Percentiles rank a stretch among this genome's conserved stretches.
These are phyloP conservation scores for Sebastes cheni DNA, from an alignment of 2,797 vertebrate species.

Conservation along the genomic window DNA sequence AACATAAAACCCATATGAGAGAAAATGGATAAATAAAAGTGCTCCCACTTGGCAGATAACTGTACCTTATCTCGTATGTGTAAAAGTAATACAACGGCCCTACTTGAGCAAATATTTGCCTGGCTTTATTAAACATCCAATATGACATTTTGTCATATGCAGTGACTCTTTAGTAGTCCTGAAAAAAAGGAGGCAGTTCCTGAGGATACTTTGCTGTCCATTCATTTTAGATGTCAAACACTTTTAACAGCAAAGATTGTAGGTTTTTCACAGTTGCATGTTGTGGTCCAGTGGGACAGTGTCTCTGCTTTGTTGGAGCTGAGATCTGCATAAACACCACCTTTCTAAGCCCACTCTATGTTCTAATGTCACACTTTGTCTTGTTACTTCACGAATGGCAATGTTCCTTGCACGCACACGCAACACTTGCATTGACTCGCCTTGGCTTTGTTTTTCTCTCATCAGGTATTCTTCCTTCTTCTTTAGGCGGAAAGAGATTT, in stretches of 20 bases:
- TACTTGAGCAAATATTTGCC: conserved; percentile 5
- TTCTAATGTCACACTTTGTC: conserved; percentile 8
- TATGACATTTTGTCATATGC: not conserved
- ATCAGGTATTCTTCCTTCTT: conserved; percentile 99
- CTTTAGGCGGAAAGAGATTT: conserved; percentile 99
- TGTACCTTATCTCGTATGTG: conserved; percentile 4
- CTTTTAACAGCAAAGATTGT: not conserved
- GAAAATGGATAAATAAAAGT: not conserved
- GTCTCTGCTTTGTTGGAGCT: not conserved
- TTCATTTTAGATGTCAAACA: conserved; percentile 1
- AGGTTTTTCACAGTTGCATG: not conserved
- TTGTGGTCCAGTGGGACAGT: not conserved
- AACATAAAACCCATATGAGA: not conserved
- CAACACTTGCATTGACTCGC: conserved; percentile 38
- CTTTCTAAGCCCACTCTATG: not conserved
- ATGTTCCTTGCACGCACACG: not conserved
- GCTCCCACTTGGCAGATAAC: conserved; percentile 1
- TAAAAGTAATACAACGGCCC: not conserved
- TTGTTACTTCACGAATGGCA: conserved; percentile 11
- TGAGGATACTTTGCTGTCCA: not conserved
- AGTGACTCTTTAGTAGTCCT: not conserved
- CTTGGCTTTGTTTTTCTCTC: conserved; percentile 75
- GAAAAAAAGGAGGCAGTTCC: not conserved
- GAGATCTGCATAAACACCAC: conserved; percentile 7
- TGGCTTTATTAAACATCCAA: conserved; percentile 25